Evolutionary conservation across 2,113 vertebrate genomes (phyloP).

Genomic region (Aramus guarauna): DNA sequence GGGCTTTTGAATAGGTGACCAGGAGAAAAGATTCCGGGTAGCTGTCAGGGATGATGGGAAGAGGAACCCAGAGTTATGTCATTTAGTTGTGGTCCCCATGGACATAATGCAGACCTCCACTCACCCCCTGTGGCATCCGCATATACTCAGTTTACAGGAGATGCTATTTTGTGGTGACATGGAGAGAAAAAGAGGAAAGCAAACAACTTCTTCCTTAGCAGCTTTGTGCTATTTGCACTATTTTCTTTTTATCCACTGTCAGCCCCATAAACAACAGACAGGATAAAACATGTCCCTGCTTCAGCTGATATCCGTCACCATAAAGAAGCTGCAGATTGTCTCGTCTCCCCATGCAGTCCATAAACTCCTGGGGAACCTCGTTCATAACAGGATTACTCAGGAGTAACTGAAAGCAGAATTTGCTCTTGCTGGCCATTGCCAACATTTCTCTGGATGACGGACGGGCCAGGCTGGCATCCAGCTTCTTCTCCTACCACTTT

Average conservation of each 20-base stretch:
- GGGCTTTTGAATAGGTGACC: neutral
- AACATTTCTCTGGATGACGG: neutral
- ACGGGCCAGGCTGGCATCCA: neutral
- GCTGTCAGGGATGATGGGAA: neutral
- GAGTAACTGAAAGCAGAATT: slow-evolving; percentile 27
- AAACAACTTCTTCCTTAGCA: neutral
- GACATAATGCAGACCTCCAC: neutral
- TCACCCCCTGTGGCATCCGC: neutral
- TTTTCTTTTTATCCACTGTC: neutral
- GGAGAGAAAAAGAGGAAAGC: neutral
- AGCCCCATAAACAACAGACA: neutral
- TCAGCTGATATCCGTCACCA: neutral
- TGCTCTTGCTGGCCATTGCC: neutral
- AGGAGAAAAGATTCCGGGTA: neutral
- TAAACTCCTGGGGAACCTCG: slow-evolving; percentile 33
- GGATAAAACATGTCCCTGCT: neutral
- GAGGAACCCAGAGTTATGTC: neutral
- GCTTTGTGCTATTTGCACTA: neutral
- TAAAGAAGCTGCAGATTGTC: slow-evolving; percentile 10
- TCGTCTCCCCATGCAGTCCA: neutral
- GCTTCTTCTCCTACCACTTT: neutral
- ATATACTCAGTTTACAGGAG: neutral
- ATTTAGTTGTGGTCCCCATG: accelerated
- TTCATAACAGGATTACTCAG: slow-evolving; percentile 27
- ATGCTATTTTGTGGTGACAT: neutral